Base-by-base conservation (phyloP, 2,113 vertebrate genomes). In the Odontesthes bonariensis region DNA sequence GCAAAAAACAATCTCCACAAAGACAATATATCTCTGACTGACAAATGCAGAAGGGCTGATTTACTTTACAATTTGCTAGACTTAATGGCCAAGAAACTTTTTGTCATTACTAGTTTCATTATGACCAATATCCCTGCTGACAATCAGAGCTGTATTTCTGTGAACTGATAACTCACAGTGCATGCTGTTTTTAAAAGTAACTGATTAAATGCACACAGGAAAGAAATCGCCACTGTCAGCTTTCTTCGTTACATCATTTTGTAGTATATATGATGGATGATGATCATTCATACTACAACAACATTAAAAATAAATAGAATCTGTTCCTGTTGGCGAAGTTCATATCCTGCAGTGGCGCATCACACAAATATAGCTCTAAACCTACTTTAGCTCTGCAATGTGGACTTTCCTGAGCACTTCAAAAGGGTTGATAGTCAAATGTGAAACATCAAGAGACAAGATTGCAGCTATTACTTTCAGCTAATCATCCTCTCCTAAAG, bases 1-100 rank as follows among this genome's bases (percentile, higher is more conserved):
- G 20, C 22, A 81, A 49, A 67, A 53, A 11, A 40, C 23, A 22
- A n/a, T 81, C 88, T n/a, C 67, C 75, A 40, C 49, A 12, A n/a
- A 84, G 67, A 42, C 60, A 85, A 46, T 85, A 73, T 12, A 44
- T 49, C 11, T 84, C 75, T 1, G 47, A 86, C 55, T 81, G 62
- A 80, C 13, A 32, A 56, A n/a, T 17, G 38, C 8, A 60, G 6
- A 53, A 1, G 16, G 6, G 1, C 17, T 1, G 33, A 22, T 66
- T 35, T 67, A 22, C 20, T 22, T 19, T 7, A 49, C 20, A 54
- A 35, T 35, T 0, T 51, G 20, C 35, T 44, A 22, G 16, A 23
- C 10, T 27, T 5, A 58, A 17, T 35, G 4, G 56, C 19, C 23
- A 32, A 62, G 8, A 31, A 59, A 31, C 5, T 56, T 20, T 31